These are phyloP conservation scores for Colossoma macropomum DNA, from an alignment of 2,113 vertebrate genomes.

Conservation along the genomic window DNA sequence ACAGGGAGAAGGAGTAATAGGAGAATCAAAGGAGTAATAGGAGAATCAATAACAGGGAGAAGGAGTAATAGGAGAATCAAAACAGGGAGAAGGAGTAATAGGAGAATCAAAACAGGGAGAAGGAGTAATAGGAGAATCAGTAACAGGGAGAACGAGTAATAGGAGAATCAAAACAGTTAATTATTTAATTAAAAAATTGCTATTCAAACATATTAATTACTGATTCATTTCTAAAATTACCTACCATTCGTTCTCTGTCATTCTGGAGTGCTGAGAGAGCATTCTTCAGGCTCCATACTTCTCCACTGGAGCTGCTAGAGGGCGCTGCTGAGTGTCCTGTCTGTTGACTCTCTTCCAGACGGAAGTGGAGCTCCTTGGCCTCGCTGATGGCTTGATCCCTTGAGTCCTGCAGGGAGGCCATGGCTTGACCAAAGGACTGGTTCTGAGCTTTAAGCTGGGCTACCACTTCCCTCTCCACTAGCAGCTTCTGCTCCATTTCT, in stretches of 20 bases:
- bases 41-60: too few species aligned
- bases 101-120: too few species aligned
- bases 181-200: too few species aligned
- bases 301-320: conserved; percentile 63
- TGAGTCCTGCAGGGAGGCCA: conserved; percentile 91
- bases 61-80: too few species aligned
- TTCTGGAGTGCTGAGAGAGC: conserved; percentile 90
- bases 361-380: conserved; percentile 65
- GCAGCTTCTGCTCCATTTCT: conserved; percentile 87
- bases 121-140: too few species aligned
- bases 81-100: too few species aligned
- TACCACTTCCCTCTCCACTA: conserved; percentile 82
- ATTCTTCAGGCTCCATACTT: conserved; percentile 90
- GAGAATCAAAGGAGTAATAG: too few species aligned
- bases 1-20: too few species aligned
- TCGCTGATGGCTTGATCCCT: conserved; percentile 83
- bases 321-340: conserved; percentile 60
- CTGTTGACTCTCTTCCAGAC: conserved; percentile 76
- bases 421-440: conserved; percentile 87
- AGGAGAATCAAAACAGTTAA: too few species aligned
- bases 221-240: conserved; percentile 39
- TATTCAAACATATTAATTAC: not conserved
- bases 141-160: too few species aligned
- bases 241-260: conserved; percentile 91
- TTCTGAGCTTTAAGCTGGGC: conserved; percentile 83